These are phyloP conservation scores for Spermophilus dauricus DNA, from an alignment of 2,113 vertebrate species.

Conservation along the genomic window DNA sequence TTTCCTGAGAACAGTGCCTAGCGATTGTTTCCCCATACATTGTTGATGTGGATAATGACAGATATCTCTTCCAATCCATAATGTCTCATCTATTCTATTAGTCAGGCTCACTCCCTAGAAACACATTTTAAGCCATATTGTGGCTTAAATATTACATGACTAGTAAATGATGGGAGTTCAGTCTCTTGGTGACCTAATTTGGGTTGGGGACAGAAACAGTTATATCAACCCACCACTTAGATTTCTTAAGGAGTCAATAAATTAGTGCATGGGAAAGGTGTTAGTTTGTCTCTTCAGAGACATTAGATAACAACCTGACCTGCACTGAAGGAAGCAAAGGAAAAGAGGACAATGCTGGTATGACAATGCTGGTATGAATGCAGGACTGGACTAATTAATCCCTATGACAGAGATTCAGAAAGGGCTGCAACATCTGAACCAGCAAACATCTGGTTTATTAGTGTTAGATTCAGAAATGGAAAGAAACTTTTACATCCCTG, in stretches of 20 bases:
- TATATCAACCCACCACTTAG: not conserved
- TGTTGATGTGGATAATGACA: not conserved
- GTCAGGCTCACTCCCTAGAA: not conserved
- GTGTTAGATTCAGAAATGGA: not conserved
- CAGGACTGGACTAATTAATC: not conserved
- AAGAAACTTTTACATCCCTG: not conserved
- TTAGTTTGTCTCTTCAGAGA: not conserved
- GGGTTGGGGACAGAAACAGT: not conserved
- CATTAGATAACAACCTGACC: not conserved
- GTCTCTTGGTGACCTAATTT: not conserved
- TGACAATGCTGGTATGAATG: not conserved
- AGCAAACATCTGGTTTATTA: constrained; percentile 25
- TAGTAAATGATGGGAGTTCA: not conserved
- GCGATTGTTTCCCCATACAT: not conserved
- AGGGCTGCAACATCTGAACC: not conserved
- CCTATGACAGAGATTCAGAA: not conserved
- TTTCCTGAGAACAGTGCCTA: not conserved
- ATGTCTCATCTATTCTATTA: not conserved
- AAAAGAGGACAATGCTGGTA: not conserved
- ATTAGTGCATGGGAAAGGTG: not conserved
- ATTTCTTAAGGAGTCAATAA: constrained; percentile 39
- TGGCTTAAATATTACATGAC: not conserved
- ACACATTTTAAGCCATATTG: not conserved
- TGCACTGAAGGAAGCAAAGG: not conserved
- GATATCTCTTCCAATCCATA: not conserved